Conservation (phyloP, 2,113 vertebrate genomes). For the Onychorhynchus coronatus region DNA sequence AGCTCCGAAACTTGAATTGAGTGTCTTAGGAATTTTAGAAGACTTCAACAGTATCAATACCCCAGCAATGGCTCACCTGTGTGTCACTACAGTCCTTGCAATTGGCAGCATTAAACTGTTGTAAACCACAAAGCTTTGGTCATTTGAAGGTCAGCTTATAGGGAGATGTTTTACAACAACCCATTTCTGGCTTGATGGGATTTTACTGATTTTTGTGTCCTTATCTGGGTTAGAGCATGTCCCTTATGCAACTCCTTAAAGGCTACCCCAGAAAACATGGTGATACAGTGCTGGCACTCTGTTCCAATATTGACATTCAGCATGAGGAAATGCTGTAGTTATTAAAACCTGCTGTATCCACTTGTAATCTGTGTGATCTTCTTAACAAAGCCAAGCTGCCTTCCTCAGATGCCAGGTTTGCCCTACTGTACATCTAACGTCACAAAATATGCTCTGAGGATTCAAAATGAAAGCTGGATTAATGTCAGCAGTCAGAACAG, state of each 20-base stretch:
- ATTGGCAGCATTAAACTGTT: not conserved
- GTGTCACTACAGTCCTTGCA: not conserved
- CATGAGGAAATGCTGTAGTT: not conserved
- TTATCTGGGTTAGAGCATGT: not conserved
- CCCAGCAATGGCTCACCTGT: not conserved
- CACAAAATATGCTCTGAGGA: not conserved
- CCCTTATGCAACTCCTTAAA: not conserved
- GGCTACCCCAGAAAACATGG: not conserved
- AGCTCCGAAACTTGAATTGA: not conserved
- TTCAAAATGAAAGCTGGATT: conserved; percentile 7
- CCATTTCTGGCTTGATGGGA: not conserved
- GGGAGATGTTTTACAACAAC: not conserved
- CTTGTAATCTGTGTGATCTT: not conserved
- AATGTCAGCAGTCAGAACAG: not conserved
- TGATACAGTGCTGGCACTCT: not conserved
- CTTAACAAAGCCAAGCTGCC: conserved; percentile 13
- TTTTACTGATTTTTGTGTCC: not conserved
- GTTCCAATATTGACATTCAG: not conserved
- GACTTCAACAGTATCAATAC: not conserved
- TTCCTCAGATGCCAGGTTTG: not conserved
- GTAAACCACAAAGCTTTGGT: not conserved
- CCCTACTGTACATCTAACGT: not conserved
- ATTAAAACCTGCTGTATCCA: conserved; percentile 10
- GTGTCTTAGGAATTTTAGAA: not conserved
- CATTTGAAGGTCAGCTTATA: not conserved